phyloP scores from a whole-genome alignment of 2,888 invertebrate genomes.

The Troglohyphantes excavatus region DNA sequence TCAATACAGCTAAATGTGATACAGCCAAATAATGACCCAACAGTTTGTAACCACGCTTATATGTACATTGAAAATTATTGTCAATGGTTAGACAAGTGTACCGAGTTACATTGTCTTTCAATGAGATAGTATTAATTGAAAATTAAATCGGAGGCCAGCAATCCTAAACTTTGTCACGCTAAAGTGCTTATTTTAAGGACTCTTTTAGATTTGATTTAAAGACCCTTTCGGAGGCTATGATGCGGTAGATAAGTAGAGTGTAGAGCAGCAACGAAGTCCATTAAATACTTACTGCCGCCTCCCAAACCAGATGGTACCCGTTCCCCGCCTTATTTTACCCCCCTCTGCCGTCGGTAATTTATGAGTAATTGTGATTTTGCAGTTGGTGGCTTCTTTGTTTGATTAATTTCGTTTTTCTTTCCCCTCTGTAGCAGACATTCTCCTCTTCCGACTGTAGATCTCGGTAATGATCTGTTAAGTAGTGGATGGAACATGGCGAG shows the following conservation, averaged over 20 bases:
- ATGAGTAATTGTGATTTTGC: conserved; percentile 33
- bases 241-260: background rate
- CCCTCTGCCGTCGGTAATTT: conserved; percentile 16
- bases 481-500: background rate
- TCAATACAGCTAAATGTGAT: too few relatives aligned
- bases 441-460: background rate
- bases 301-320: conserved; percentile 26
- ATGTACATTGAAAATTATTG: too few relatives aligned
- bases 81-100: too few relatives aligned
- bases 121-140: too few relatives aligned
- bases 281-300: background rate
- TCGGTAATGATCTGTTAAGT: conserved; percentile 12
- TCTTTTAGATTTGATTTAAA: background rate
- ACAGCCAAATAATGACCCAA: too few relatives aligned
- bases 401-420: background rate
- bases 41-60: too few relatives aligned
- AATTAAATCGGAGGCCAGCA: too few relatives aligned
- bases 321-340: background rate
- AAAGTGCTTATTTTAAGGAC: background rate
- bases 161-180: too few relatives aligned
- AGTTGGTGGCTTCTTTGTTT: background rate
- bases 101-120: too few relatives aligned
- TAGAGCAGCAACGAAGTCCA: background rate
- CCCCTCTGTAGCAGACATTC: background rate
- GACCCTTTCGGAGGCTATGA: background rate